phyloP scores from a whole-genome alignment of 2,888 invertebrate genomes.

The Nebria brevicollis region DNA sequence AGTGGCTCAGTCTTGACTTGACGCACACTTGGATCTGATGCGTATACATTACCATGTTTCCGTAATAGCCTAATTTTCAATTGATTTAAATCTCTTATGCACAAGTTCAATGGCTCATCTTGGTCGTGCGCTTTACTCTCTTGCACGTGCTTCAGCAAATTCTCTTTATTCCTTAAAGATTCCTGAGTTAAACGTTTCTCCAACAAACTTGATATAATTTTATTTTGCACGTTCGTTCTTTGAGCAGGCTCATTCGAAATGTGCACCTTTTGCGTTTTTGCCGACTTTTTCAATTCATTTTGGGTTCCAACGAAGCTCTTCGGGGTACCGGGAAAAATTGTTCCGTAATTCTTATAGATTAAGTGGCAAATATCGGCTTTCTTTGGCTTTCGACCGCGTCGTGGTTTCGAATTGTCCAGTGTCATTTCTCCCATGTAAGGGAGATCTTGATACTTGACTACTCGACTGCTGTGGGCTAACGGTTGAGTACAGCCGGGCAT shows the following conservation, averaged over 20 bases:
- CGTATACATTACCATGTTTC: constrained; percentile 72
- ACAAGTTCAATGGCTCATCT: constrained; percentile 85
- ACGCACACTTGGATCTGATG: constrained; percentile 62
- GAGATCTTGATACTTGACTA: constrained; percentile 81
- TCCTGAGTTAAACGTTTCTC: constrained; percentile 78
- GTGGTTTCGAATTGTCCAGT: constrained; percentile 85
- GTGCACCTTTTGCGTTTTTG: constrained; percentile 42
- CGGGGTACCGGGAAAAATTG: constrained; percentile 82
- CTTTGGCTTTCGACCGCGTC: constrained; percentile 88
- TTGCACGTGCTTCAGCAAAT: constrained; percentile 61
- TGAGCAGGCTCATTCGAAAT: constrained; percentile 57
- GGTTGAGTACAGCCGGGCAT: constrained; percentile 47
- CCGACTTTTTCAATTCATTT: constrained; percentile 49
- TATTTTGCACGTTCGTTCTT: constrained; percentile 74
- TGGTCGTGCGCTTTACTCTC: constrained; percentile 61
- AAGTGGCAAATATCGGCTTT: constrained; percentile 92
- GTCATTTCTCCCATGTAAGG: constrained; percentile 96
- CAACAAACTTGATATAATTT: constrained; percentile 75
- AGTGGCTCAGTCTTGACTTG: constrained; percentile 71
- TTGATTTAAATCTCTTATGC: constrained; percentile 79
- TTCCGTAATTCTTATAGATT: constrained; percentile 92
- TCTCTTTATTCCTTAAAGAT: constrained; percentile 65
- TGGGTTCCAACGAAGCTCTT: constrained; percentile 64
- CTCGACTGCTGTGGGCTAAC: constrained; percentile 54
- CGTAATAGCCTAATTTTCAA: constrained; percentile 73